Evolutionary conservation across 2,888 invertebrate species (phyloP), one percentile per base, ranked within the genome.

Genomic region (Rhyacophila evoluta): DNA sequence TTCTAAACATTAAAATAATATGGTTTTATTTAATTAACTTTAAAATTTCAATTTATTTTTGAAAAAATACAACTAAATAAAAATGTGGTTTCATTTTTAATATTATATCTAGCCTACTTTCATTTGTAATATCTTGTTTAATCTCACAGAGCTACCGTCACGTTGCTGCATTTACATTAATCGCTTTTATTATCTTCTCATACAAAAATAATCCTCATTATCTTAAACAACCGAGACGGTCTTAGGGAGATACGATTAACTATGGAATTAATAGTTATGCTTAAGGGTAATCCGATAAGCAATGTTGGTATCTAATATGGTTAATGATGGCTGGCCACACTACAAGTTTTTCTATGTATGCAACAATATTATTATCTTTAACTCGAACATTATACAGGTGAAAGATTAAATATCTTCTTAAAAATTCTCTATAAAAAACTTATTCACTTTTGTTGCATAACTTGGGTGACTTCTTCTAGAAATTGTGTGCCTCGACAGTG

Each of bases 261-360:
- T 55, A 19, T 8, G 19, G 55, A 55, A 79, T 69, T 69, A 33
- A 77, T 74, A 71, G 74, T 28, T n/a, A 19, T 76, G 79, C 79
- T 79, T 77, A 55, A 11, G 74, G 77, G 71, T 71, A 67, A 79
- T 79, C 79, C 41, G 77, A 79, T 79, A 79, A 74, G 71, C 33
- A 68, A 73, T 79, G 74, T 33, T 72, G 77, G 76, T 71, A 74
- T 76, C 33, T 27, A 36, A 71, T 71, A 72, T 72, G 11, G 41
- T 55, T 55, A 55, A 10, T 55, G 55, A 25, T 25, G 55, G 8
- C 55, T 25, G 41, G 41, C 41, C 19, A 55, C 41, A 55, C 8
- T 55, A 55, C 1, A 19, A 25, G 19, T 55, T 55, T n/a, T 25
- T 25, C 55, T 12, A 28, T 1, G 28, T 29, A 29, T 8, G 3